Percentiles rank a stretch among this genome's conserved stretches.
Conservation (phyloP, 2,113 vertebrate genomes). For the Rhynchomys soricoides region DNA sequence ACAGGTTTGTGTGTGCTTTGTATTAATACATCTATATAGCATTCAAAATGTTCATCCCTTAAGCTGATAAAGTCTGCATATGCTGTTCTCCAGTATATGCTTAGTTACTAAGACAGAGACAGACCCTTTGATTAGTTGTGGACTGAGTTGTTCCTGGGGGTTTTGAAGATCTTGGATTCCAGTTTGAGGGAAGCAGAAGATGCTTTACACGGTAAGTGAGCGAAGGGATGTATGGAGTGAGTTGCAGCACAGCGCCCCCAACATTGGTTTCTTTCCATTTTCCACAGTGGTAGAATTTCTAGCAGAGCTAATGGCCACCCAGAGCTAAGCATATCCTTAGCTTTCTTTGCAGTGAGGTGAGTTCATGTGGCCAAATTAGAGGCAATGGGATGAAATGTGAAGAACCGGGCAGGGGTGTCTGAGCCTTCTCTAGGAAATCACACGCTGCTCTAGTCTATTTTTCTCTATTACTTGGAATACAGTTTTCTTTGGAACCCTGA, state of each 20-base stretch:
- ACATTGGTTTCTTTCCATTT: not conserved
- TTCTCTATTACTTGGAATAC: not conserved
- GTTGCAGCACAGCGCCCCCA: not conserved
- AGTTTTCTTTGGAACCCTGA: not conserved
- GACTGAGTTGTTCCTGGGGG: not conserved
- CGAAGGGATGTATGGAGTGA: fast-evolving
- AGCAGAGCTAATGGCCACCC: not conserved
- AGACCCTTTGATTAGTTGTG: not conserved
- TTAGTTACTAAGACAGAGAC: not conserved
- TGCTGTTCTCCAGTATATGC: not conserved
- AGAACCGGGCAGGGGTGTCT: not conserved
- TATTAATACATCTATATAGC: not conserved
- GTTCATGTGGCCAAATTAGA: not conserved
- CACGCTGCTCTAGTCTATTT: not conserved
- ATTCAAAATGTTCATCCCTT: not conserved
- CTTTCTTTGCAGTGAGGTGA: not conserved
- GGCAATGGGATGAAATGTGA: fast-evolving
- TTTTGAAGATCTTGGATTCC: not conserved
- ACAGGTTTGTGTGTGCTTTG: no score
- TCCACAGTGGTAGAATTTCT: not conserved
- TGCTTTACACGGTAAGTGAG: not conserved
- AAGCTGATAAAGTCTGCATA: not conserved
- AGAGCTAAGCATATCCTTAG: not conserved
- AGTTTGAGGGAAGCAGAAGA: not conserved
- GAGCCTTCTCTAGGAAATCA: not conserved